Percentiles rank a stretch among this genome's conserved stretches.
phyloP scores from a whole-genome alignment of 92 coral and sea anemone genomes.

The Epizoanthus stellaris region DNA sequence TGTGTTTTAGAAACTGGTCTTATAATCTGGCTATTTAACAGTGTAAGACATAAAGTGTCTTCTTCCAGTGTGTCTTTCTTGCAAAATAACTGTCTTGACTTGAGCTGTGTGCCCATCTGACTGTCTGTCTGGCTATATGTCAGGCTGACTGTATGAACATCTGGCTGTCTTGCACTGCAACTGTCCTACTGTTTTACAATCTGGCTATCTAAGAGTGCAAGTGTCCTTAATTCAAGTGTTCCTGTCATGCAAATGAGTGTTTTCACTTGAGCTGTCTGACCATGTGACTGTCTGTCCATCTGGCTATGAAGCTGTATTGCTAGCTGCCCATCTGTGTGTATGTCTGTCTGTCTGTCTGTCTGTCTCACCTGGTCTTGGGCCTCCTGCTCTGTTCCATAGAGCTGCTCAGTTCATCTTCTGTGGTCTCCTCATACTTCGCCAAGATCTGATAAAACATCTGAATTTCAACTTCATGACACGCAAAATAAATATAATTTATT shows the following conservation, averaged over 20 bases:
- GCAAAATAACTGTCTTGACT: neutral
- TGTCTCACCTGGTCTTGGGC: conserved; percentile 70
- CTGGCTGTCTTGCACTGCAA: no score
- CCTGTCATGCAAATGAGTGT: no score
- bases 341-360: no score
- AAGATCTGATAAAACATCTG: conserved; percentile 53
- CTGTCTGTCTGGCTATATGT: neutral
- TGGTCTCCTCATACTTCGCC: conserved; percentile 76
- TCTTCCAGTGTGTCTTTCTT: neutral
- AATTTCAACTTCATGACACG: neutral
- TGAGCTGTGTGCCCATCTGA: neutral
- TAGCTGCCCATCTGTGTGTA: neutral
- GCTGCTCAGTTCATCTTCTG: conserved; percentile 84
- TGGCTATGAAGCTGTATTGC: neutral
- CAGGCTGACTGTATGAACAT: neutral
- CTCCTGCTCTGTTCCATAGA: conserved; percentile 80
- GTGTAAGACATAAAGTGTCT: neutral
- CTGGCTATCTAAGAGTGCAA: no score
- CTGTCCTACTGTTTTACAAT: no score
- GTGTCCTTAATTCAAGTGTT: no score
- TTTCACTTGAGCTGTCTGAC: neutral
- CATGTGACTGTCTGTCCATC: neutral
- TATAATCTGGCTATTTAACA: no score
- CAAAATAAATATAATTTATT: no score
- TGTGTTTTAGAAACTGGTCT: no score